Evolutionary conservation across 1,140 invertebrate genomes (phyloP), one percentile per base, ranked within the genome.

Genomic region (Pissodes strobi): DNA sequence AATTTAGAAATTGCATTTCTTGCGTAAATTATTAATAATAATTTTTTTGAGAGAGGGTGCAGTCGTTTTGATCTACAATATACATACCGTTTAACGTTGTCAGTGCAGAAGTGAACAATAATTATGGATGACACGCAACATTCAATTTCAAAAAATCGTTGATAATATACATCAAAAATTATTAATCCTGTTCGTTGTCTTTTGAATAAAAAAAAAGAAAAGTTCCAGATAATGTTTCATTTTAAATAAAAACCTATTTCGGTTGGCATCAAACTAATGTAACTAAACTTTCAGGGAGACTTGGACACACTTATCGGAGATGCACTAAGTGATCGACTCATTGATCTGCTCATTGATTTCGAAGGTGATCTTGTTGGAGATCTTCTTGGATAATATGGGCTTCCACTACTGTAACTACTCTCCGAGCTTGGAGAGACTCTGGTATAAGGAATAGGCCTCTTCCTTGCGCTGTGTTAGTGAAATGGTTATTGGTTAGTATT

Each of bases 371-470:
- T 72, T 67, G 78, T 81, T n/a, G 75, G 79, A 46, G 78, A 77
- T 65, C 76, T 77, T 67, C 80, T 73, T 64, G 76, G 78, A 34
- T 82, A 83, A 78, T 80, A 84, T 38, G 81, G 80, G 66, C 79
- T 82, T 58, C 82, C 81, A 72, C 85, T 86, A 72, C 85, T 87
- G 72, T 85, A 87, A 46, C 79, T 83, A 48, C 86, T 87, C 37
- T 87, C 87, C 56, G 90, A 86, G 5, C 90, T 87, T 10, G 89
- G 89, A 15, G 90, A 88, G 53, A 90, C 89, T 70, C 92, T 85
- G 71, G 93, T 90, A 82, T 94, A 94, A 46, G 92, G 91, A 72
- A 95, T 92, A 30, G 93, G 93, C 56, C 92, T 83, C 80, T 95
- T 95, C 69, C 93, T 86, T 64, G 92, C 93, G 80, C 93, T 95